phyloP scores from a whole-genome alignment of 1,140 invertebrate species.

The Drosophila subpulchrella region DNA sequence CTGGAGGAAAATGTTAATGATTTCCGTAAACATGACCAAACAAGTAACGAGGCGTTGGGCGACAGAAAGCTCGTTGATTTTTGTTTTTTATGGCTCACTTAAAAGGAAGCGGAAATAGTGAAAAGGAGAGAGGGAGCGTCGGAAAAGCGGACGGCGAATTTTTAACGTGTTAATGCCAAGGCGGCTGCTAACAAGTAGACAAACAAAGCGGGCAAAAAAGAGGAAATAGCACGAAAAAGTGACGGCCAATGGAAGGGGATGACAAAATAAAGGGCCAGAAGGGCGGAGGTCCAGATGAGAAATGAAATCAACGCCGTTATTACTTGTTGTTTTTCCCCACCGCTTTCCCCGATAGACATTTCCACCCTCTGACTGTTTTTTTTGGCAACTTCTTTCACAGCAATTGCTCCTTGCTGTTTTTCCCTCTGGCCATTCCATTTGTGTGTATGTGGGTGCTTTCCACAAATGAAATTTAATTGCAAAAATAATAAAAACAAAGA shows the following conservation, averaged over 20 bases:
- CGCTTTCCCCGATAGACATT: conserved; percentile 16
- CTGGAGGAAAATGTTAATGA: conserved; percentile 52
- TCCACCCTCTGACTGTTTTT: not conserved
- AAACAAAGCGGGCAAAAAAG: conserved; percentile 56
- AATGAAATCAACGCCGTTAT: conserved; percentile 79
- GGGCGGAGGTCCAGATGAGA: conserved; percentile 27
- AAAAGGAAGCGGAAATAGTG: conserved; percentile 59
- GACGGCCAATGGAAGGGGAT: conserved; percentile 25
- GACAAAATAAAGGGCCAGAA: conserved; percentile 16
- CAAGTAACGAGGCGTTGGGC: conserved; percentile 49
- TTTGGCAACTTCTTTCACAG: conserved; percentile 22
- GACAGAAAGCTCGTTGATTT: conserved; percentile 58
- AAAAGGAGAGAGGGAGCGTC: not conserved
- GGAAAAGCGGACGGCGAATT: conserved; percentile 24
- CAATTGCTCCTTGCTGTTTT: conserved; percentile 47
- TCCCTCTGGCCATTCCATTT: conserved; percentile 32
- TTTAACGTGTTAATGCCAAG: conserved; percentile 78
- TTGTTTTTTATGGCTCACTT: conserved; percentile 67
- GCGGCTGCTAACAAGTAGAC: conserved; percentile 73
- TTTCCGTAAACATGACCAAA: conserved; percentile 64
- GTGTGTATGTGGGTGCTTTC: conserved; percentile 25
- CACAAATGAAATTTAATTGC: conserved; percentile 76
- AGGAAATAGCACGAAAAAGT: conserved; percentile 31
- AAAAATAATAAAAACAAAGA: conserved; percentile 61
- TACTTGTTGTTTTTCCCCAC: conserved; percentile 56